phyloP scores from a whole-genome alignment of 2,797 vertebrate species.

The Alexandromys oeconomus region DNA sequence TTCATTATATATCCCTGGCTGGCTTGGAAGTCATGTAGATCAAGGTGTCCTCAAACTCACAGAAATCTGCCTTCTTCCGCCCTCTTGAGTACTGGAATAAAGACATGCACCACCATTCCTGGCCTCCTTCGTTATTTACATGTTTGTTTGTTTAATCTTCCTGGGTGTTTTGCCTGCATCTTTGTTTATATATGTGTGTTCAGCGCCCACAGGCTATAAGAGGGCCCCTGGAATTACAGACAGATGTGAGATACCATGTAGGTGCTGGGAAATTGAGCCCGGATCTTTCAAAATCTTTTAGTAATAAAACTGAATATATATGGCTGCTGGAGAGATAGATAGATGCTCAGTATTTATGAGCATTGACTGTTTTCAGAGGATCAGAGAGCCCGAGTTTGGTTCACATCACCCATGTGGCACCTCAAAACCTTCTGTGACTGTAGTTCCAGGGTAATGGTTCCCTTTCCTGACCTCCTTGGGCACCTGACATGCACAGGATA shows the following conservation, averaged over 20 bases:
- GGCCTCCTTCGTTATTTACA: too few relatives aligned
- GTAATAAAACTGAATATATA: not conserved
- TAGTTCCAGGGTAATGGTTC: not conserved
- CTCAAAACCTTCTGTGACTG: too few relatives aligned
- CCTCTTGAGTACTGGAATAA: not conserved
- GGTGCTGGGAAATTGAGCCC: not conserved
- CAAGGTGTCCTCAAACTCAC: not conserved
- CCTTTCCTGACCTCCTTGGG: not conserved
- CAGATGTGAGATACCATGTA: not conserved
- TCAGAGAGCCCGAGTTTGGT: not conserved
- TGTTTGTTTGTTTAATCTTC: not conserved
- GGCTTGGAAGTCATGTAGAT: not conserved
- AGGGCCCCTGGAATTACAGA: not conserved
- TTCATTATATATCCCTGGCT: not conserved
- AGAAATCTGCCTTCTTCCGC: not conserved
- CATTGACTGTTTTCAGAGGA: not conserved
- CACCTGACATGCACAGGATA: not conserved
- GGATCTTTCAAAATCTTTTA: not conserved
- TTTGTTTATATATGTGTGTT: not conserved
- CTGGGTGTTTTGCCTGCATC: not conserved
- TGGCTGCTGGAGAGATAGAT: not conserved
- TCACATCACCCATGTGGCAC: not conserved
- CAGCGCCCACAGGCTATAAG: not conserved
- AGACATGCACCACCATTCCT: too few relatives aligned
- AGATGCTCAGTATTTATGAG: not conserved